Base-by-base conservation (phyloP, 2,113 vertebrate species). In the Hemiscyllium ocellatum region DNA sequence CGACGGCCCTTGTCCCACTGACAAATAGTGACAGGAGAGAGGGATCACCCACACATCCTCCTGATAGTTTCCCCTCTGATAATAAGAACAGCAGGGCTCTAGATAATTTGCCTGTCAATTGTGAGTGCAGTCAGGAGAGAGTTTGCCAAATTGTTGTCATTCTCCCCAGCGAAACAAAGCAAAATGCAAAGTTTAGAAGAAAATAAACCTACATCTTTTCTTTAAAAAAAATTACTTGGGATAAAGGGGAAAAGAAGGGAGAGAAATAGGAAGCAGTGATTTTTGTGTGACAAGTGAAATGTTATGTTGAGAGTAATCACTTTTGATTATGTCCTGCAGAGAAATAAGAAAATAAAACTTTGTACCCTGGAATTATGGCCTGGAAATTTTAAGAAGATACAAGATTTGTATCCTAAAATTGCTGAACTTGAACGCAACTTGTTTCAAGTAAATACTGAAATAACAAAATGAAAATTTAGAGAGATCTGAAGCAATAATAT, bases 81-180 rank as follows among this genome's bases (percentile, higher is more conserved):
- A 99, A 99, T 99, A 98, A 99, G 98, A 98, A 98, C 97, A 98
- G 97, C 97, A 97, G 98, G 98, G 98, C 98, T 98, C 98, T 98
- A 98, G 98, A 99, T 99, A 99, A 99, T 99, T 99, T 98, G 98
- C 98, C 98, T 99, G 99, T 99, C 99, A 99, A 97, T 99, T 98
- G 97, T 98, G 98, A 98, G 98, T 98, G 98, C 98, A 96, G 98
- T 98, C 98, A 97, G 97, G 97, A 96, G 97, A 97, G 98, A 98
- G 98, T 98, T 98, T 97, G 98, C 98, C 98, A 99, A 99, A 98
- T 98, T 98, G 98, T 98, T 98, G 98, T 98, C 98, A 98, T 98
- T 99, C 98, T 98, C 98, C 98, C 98, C 98, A 98, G 98, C 98
- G 98, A 98, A 98, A 98, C 37, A 98, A 97, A 97, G 97, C 97